phyloP scores from a whole-genome alignment of 2,113 vertebrate species.

The Melanotaenia duboulayi region DNA sequence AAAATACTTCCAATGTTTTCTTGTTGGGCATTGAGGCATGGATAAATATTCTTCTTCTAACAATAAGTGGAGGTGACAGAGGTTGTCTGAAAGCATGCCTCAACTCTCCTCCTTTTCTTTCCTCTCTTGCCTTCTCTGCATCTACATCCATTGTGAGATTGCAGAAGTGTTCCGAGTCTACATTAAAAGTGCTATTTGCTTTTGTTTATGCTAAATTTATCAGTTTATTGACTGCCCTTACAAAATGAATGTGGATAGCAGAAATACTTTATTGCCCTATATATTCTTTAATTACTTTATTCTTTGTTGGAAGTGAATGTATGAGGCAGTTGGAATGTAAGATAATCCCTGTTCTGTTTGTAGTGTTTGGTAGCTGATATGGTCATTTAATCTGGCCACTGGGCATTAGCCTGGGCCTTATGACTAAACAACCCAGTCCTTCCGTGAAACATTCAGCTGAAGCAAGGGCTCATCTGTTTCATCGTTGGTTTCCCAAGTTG shows the following conservation, averaged over 20 bases:
- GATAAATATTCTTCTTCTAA: constrained; percentile 75
- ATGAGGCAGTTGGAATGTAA: background rate
- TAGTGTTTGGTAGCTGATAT: background rate
- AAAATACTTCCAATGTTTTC: constrained; percentile 60
- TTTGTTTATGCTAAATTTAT: constrained; percentile 35
- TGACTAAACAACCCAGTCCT: background rate
- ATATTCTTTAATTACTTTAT: background rate
- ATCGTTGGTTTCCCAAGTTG: constrained; percentile 42
- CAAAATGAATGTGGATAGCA: constrained; percentile 13
- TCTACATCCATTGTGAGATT: constrained; percentile 16
- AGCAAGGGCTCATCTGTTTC: constrained; percentile 28
- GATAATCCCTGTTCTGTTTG: background rate
- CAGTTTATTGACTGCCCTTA: constrained; percentile 22
- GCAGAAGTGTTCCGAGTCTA: constrained; percentile 24
- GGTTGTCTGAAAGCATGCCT: constrained; percentile 60
- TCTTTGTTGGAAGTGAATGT: constrained; percentile 12
- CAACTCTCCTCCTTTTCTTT: constrained; percentile 10
- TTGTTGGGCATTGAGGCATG: constrained; percentile 67
- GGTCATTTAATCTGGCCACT: constrained; percentile 10
- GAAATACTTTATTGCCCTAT: constrained; percentile 11
- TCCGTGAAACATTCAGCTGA: constrained; percentile 11
- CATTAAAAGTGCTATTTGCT: constrained; percentile 19
- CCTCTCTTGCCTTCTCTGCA: constrained; percentile 1
- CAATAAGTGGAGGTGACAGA: constrained; percentile 76
- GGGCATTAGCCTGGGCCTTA: constrained; percentile 17